Percentiles rank a stretch among this genome's conserved stretches.
phyloP scores from a whole-genome alignment of 2,888 invertebrate species.

The Catotricha subobsoleta region DNA sequence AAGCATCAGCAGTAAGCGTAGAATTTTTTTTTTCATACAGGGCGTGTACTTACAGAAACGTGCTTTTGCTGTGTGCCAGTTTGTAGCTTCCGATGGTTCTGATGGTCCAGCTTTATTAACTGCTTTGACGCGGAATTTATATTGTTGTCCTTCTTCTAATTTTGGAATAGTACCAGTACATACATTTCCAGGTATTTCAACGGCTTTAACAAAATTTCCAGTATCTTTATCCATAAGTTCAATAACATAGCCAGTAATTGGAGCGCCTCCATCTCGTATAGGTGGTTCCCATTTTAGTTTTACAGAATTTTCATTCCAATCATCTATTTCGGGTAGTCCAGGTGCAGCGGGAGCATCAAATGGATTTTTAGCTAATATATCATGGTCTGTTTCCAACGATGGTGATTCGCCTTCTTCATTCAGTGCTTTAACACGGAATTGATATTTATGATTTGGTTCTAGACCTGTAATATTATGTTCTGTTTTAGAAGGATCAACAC shows the following conservation, averaged over 20 bases:
- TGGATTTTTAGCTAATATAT: slow-evolving; percentile 92
- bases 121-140: slow-evolving; percentile 87
- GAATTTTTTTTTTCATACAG: no score
- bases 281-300: slow-evolving; percentile 85
- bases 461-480: slow-evolving; percentile 69
- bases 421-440: slow-evolving; percentile 92
- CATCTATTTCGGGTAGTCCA: slow-evolving; percentile 76
- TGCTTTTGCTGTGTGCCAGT: slow-evolving; percentile 78
- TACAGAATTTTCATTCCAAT: slow-evolving; percentile 80
- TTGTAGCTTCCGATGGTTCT: slow-evolving; percentile 79
- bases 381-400: slow-evolving; percentile 74
- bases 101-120: slow-evolving; percentile 90
- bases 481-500: slow-evolving; percentile 61
- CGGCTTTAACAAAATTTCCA: slow-evolving; percentile 67
- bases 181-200: slow-evolving; percentile 64
- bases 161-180: slow-evolving; percentile 77
- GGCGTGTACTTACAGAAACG: slow-evolving; percentile 77
- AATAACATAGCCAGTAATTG: slow-evolving; percentile 82
- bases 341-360: slow-evolving; percentile 78
- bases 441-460: slow-evolving; percentile 88
- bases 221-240: slow-evolving; percentile 83
- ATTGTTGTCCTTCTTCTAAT: slow-evolving; percentile 85
- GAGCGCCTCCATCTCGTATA: slow-evolving; percentile 78
- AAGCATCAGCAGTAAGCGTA: no score
- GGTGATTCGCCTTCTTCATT: slow-evolving; percentile 97